Base-by-base conservation (phyloP, 2,888 invertebrate species). In the Matsumyia berberina region DNA sequence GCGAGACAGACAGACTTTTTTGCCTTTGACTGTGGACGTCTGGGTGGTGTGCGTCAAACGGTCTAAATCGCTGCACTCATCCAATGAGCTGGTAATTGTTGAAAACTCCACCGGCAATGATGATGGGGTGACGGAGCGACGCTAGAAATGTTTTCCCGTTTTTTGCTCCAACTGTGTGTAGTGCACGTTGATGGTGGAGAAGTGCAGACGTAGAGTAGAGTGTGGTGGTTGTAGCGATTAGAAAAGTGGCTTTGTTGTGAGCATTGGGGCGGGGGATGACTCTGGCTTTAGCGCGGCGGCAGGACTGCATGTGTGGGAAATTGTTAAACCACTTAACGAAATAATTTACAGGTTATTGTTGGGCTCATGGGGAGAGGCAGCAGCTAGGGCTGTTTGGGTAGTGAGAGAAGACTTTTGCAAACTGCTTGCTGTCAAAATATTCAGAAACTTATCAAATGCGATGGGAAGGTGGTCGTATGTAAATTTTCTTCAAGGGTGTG, bases 21-120 rank as follows among this genome's bases (percentile, higher is more conserved):
- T 78, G 72, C 15, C 62, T 77, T 60, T 64, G 77, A 64, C 24
- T 77, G 53, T 58, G 37, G 12, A 33, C 15, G 60, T 53, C 67
- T 62, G 64, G 85, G 80, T 85, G 58, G 80, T 85, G 66, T 80
- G 80, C 74, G 85, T 85, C 58, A 70, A 70, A 85, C 74, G 60
- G 66, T 80, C 80, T 85, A 80, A 85, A 85, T 80, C 80, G 85
- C 53, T 76, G 74, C 79, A 80, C 74, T 85, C 85, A 70, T 80
- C 85, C 85, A 85, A 85, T 85, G 85, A 80, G 80, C 80, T 85
- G 85, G 80, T 85, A 80, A 80, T 80, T 80, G 79, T 60, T 80
- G 80, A 73, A 85, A 74, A 58, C 49, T 73, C 49, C 64, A 46
- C 64, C 35, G 70, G 51, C 49, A 42, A 7, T 55, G 37, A 46